Conservation (phyloP, 2,888 invertebrate genomes). For the Girardia tigrina region DNA sequence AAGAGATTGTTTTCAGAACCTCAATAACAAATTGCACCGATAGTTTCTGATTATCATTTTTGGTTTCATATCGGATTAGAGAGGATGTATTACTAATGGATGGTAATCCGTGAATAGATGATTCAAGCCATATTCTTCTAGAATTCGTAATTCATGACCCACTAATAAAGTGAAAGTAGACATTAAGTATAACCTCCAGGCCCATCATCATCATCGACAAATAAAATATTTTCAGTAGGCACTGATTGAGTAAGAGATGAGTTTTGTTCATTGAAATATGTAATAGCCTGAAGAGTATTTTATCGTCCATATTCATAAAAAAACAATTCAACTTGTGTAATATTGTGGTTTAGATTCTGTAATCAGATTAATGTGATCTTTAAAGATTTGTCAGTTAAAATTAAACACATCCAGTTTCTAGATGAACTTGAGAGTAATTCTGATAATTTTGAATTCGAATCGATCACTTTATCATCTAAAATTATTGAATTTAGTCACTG, state of each 20-base stretch:
- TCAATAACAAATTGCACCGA: background rate
- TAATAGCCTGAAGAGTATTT: too few species aligned
- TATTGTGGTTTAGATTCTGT: too few species aligned
- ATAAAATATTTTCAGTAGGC: background rate
- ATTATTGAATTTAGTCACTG: too few species aligned
- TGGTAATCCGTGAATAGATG: constrained; percentile 3
- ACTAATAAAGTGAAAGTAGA: background rate
- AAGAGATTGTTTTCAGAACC: background rate
- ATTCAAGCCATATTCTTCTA: background rate
- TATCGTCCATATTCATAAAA: too few species aligned
- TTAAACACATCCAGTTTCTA: too few species aligned
- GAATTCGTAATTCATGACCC: background rate
- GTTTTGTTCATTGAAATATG: background rate
- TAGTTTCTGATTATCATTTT: background rate
- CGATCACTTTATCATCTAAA: too few species aligned
- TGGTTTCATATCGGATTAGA: constrained; percentile 5
- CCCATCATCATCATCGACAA: background rate
- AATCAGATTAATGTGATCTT: too few species aligned
- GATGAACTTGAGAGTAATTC: too few species aligned
- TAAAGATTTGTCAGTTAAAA: too few species aligned
- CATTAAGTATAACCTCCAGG: background rate
- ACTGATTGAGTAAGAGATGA: background rate
- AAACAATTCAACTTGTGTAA: too few species aligned
- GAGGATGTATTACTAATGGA: background rate
- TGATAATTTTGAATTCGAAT: too few species aligned